Conservation (phyloP, 2,797 vertebrate species). For the Merluccius polli region DNA sequence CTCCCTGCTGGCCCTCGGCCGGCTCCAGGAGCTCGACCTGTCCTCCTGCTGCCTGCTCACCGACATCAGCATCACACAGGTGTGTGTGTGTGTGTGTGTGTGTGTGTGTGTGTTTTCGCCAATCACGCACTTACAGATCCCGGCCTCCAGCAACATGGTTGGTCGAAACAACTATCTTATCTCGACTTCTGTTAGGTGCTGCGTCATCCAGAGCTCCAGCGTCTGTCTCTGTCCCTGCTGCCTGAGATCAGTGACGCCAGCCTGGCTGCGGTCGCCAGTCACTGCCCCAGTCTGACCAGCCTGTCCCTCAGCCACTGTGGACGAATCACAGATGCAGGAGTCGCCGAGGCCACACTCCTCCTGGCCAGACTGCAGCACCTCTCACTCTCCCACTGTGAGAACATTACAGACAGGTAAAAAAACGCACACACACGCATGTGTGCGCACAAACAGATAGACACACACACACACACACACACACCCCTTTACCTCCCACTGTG, state of each 20-base stretch:
- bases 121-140: not conserved
- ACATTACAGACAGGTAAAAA: constrained; percentile 76
- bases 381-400: constrained; percentile 74
- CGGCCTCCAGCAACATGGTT: no score
- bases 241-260: constrained; percentile 74
- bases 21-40: constrained; percentile 79
- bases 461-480: not conserved
- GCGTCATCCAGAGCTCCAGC: constrained; percentile 71
- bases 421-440: not conserved
- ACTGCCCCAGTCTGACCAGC: constrained; percentile 76
- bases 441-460: constrained; percentile 58
- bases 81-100: constrained; percentile 34
- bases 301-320: constrained; percentile 76
- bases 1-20: constrained; percentile 67
- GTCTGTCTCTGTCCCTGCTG: constrained; percentile 76
- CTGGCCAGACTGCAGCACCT: constrained; percentile 78
- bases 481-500: not conserved
- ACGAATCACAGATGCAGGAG: constrained; percentile 71
- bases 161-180: not conserved
- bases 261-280: constrained; percentile 67
- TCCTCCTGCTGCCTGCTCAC: constrained; percentile 80
- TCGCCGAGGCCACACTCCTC: constrained; percentile 62
- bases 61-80: constrained; percentile 80
- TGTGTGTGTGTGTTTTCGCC: not conserved
- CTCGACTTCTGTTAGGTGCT: constrained; percentile 67